These are phyloP conservation scores for Agrochola lota DNA, from an alignment of 2,888 invertebrate genomes.

Conservation along the genomic window DNA sequence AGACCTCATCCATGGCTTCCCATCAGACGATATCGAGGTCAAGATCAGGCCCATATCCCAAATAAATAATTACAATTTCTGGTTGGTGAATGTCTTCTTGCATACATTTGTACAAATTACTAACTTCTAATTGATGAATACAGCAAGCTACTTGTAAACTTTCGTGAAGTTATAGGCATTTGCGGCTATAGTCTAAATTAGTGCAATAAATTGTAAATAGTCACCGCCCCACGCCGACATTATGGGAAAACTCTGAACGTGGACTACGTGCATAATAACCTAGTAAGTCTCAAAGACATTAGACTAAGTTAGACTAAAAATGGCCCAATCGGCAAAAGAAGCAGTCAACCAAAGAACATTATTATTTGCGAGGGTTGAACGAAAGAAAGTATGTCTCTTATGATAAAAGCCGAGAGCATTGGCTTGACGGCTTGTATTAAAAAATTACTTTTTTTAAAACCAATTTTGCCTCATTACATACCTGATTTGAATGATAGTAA, in stretches of 20 bases:
- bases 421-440: slow-evolving; percentile 20
- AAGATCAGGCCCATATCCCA: background rate
- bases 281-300: slow-evolving; percentile 59
- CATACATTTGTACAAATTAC: background rate
- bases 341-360: slow-evolving; percentile 65
- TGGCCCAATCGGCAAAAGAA: slow-evolving; percentile 45
- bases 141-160: background rate
- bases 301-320: slow-evolving; percentile 46
- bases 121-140: background rate
- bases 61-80: background rate
- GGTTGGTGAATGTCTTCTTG: background rate
- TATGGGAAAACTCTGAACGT: background rate
- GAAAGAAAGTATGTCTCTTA: slow-evolving; percentile 87
- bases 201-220: slow-evolving; percentile 18
- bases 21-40: background rate
- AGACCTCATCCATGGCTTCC: background rate
- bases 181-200: background rate
- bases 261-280: background rate
- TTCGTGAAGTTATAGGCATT: slow-evolving; percentile 8
- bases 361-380: slow-evolving; percentile 86
- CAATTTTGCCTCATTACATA: background rate
- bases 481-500: background rate
- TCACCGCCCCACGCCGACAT: background rate
- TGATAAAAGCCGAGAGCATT: slow-evolving; percentile 54
- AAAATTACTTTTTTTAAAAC: slow-evolving; percentile 10